A percentile compares a stretch with the other conserved stretches of the same genome.
Evolutionary conservation across 2,113 vertebrate genomes (phyloP).

Genomic region (Pholis gunnellus): DNA sequence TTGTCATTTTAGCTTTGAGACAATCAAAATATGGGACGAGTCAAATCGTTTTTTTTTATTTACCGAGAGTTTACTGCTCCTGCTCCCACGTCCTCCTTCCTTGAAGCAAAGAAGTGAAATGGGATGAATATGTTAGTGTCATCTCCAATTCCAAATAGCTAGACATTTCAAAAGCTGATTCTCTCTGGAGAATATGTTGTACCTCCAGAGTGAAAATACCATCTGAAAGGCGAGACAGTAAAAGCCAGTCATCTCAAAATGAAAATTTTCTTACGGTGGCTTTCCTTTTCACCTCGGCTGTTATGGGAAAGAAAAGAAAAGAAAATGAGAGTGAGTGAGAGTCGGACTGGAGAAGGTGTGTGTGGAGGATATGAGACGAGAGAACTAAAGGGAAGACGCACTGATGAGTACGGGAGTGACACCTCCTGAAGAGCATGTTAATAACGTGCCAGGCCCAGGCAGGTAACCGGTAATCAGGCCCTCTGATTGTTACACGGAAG

Average conservation of each 20-base stretch:
- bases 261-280: conserved; percentile 72
- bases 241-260: conserved; percentile 79
- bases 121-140: conserved; percentile 80
- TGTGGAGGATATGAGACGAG: conserved; percentile 32
- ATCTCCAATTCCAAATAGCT: conserved; percentile 81
- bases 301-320: conserved; percentile 38
- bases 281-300: conserved; percentile 74
- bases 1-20: conserved; percentile 52
- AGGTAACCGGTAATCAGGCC: conserved; percentile 76
- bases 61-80: conserved; percentile 46
- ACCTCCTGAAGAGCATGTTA: conserved; percentile 77
- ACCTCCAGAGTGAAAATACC: conserved; percentile 74
- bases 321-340: conserved; percentile 27
- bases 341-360: conserved; percentile 21
- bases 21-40: conserved; percentile 38
- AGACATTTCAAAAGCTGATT: conserved; percentile 79
- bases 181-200: conserved; percentile 74
- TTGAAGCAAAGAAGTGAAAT: conserved; percentile 69
- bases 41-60: conserved; percentile 58
- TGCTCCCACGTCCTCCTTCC: conserved; percentile 21
- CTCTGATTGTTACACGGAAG: conserved; percentile 70
- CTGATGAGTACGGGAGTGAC: conserved; percentile 72
- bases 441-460: conserved; percentile 69
- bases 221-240: conserved; percentile 75
- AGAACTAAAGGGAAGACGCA: conserved; percentile 44